These are phyloP conservation scores for Aix galericulata DNA, from an alignment of 2,113 vertebrate species.

Conservation along the genomic window DNA sequence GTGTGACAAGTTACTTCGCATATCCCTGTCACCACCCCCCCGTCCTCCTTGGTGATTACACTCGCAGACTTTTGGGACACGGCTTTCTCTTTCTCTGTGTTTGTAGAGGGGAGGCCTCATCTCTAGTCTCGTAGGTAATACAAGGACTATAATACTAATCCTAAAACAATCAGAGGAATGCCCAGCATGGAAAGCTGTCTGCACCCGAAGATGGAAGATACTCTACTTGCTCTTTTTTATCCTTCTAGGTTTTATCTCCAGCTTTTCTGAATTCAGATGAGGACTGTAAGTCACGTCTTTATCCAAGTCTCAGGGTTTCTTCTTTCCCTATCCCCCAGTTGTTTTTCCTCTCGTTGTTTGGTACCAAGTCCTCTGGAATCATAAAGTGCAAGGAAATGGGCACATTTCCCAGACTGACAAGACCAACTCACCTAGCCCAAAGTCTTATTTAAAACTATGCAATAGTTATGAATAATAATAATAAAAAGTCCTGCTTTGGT, in stretches of 20 bases:
- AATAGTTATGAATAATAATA: background rate
- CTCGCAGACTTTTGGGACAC: slow-evolving; percentile 3
- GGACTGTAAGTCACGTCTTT: background rate
- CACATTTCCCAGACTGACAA: background rate
- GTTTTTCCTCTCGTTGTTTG: background rate
- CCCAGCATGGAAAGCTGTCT: slow-evolving; percentile 9
- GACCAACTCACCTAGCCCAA: background rate
- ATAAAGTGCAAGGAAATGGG: rapidly evolving
- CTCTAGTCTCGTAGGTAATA: slow-evolving; percentile 31
- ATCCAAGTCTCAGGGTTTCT: background rate
- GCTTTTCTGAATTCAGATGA: background rate
- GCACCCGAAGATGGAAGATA: slow-evolving; percentile 14
- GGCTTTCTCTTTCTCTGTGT: slow-evolving; percentile 42
- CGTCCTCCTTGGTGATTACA: background rate
- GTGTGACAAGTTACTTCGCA: slow-evolving; percentile 60
- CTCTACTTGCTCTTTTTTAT: background rate
- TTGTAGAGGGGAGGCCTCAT: slow-evolving; percentile 39
- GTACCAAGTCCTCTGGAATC: background rate
- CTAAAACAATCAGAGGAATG: slow-evolving; percentile 44
- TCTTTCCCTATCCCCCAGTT: background rate
- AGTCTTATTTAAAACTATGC: background rate
- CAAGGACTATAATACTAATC: slow-evolving; percentile 62
- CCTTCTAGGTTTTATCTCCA: background rate
- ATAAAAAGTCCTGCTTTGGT: background rate
- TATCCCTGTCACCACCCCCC: background rate